Percentiles rank a stretch among this genome's conserved stretches.
Evolutionary conservation across 2,888 invertebrate species (phyloP).

Genomic region (Caenorhabditis macrosperma): DNA sequence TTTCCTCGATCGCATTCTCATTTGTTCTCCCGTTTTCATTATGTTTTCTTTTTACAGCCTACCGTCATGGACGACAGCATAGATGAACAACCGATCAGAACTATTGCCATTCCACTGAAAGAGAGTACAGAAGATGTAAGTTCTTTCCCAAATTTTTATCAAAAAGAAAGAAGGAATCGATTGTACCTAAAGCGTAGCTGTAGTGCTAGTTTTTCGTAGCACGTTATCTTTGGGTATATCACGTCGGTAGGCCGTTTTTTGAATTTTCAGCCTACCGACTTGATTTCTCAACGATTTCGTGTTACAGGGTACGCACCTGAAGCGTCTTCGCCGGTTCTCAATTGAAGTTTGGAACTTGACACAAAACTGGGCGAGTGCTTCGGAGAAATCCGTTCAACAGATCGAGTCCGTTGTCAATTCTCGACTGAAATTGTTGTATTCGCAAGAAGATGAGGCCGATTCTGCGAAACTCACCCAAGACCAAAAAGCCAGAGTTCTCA

Average conservation of each 20-base stretch:
- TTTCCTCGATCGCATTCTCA: neutral
- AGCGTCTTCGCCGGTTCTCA: slow-evolving; percentile 64
- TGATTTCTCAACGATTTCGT: slow-evolving; percentile 41
- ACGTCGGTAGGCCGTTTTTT: slow-evolving; percentile 39
- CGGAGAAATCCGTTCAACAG: slow-evolving; percentile 36
- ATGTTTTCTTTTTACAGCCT: neutral
- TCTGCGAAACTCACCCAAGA: slow-evolving; percentile 34
- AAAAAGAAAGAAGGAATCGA: neutral
- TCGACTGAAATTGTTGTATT: slow-evolving; percentile 62
- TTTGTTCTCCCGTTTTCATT: neutral
- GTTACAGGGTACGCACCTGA: slow-evolving; percentile 62
- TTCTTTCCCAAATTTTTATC: too few species aligned
- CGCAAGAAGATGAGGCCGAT: slow-evolving; percentile 27
- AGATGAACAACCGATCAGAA: slow-evolving; percentile 9
- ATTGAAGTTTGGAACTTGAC: slow-evolving; percentile 73
- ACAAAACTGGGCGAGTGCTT: slow-evolving; percentile 64
- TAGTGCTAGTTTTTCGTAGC: neutral
- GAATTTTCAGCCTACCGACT: slow-evolving; percentile 37
- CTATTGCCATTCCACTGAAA: slow-evolving; percentile 72
- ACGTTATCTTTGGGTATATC: slow-evolving; percentile 22
- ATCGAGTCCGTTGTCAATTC: slow-evolving; percentile 59
- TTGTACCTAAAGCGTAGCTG: too few species aligned
- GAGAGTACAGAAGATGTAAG: slow-evolving; percentile 73
- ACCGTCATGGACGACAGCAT: neutral
- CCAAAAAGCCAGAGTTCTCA: slow-evolving; percentile 29